Evolutionary conservation across 2,113 vertebrate species (phyloP).

Genomic region (Ia io): DNA sequence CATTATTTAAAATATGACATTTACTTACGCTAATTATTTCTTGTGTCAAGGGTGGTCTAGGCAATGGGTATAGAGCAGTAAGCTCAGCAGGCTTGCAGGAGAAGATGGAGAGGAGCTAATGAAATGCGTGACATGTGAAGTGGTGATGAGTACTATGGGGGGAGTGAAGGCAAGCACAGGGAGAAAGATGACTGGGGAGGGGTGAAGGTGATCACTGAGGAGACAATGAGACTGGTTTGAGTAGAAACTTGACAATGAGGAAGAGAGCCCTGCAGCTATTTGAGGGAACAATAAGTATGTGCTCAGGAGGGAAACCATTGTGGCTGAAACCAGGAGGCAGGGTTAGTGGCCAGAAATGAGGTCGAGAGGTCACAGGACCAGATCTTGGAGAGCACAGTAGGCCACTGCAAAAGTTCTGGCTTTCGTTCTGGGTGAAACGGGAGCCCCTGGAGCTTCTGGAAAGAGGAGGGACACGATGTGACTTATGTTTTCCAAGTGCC

Average conservation of each 20-base stretch:
- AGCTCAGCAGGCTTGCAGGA: neutral
- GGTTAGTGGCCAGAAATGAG: neutral
- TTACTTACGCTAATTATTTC: neutral
- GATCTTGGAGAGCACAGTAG: neutral
- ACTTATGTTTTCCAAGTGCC: neutral
- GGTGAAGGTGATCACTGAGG: neutral
- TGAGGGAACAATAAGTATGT: neutral
- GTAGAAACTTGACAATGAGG: neutral
- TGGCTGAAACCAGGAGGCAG: neutral
- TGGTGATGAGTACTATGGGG: neutral
- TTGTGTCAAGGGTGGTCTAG: neutral
- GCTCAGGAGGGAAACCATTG: neutral
- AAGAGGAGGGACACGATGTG: neutral
- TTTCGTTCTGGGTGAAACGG: neutral
- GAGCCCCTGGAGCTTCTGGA: neutral
- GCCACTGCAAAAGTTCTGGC: neutral
- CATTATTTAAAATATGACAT: neutral
- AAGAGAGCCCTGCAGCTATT: neutral
- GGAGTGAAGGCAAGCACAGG: neutral
- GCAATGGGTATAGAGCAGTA: neutral
- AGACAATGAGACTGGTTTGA: neutral
- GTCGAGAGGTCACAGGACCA: neutral
- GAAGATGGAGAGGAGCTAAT: neutral
- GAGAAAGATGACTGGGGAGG: neutral
- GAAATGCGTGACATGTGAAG: accelerated